A percentile compares a stretch with the other conserved stretches of the same genome.
These are phyloP conservation scores for Bombycilla garrulus DNA, from an alignment of 2,113 vertebrate genomes.

Conservation along the genomic window DNA sequence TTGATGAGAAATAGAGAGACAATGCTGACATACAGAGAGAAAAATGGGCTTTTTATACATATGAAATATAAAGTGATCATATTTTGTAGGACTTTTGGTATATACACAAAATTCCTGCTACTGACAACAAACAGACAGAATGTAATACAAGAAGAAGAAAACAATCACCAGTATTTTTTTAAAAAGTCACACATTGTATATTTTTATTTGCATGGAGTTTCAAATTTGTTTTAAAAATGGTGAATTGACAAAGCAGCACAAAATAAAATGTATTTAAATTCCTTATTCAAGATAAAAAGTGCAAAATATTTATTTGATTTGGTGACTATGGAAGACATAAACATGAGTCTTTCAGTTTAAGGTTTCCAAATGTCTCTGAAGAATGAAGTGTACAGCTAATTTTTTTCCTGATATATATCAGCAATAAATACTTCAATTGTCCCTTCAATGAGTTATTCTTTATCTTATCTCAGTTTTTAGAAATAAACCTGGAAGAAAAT, in stretches of 20 bases:
- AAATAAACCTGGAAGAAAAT: not conserved
- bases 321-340: not conserved
- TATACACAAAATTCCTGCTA: not conserved
- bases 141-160: not conserved
- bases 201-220: not conserved
- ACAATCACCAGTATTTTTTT: not conserved
- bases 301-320: not conserved
- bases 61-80: slow-evolving; percentile 11
- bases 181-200: not conserved
- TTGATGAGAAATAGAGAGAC: not conserved
- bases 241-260: not conserved
- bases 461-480: not conserved
- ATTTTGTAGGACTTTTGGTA: slow-evolving; percentile 9
- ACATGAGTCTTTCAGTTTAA: not conserved
- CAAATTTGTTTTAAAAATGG: not conserved
- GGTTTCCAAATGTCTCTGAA: not conserved
- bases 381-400: not conserved
- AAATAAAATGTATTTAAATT: not conserved
- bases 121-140: not conserved
- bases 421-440: not conserved
- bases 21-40: not conserved
- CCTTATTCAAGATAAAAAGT: not conserved
- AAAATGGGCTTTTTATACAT: slow-evolving; percentile 16
- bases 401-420: not conserved
- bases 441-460: not conserved